A percentile compares a stretch with the other conserved stretches of the same genome.
phyloP scores from a whole-genome alignment of 2,888 invertebrate genomes.

The Pterostichus madidus region DNA sequence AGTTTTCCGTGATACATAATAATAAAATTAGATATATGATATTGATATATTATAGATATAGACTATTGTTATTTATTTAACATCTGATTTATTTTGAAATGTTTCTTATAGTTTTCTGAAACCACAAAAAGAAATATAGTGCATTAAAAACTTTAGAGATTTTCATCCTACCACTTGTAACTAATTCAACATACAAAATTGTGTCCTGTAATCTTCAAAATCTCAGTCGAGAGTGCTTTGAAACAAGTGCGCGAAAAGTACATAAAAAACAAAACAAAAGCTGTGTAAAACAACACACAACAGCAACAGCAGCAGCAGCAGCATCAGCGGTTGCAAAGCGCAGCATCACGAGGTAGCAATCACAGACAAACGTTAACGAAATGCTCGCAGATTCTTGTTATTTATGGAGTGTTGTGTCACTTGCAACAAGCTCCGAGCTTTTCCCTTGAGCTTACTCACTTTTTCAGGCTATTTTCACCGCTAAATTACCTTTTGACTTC shows the following conservation, averaged over 20 bases:
- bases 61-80: too few relatives aligned
- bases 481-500: slow-evolving; percentile 1
- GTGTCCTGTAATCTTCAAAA: slow-evolving; percentile 46
- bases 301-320: background rate
- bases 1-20: too few relatives aligned
- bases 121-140: slow-evolving; percentile 10
- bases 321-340: background rate
- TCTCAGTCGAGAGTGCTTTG: slow-evolving; percentile 39
- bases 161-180: slow-evolving; percentile 13
- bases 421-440: slow-evolving; percentile 6
- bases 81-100: background rate
- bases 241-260: slow-evolving; percentile 40
- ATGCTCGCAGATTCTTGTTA: background rate
- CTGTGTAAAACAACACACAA: slow-evolving; percentile 8
- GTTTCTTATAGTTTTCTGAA: slow-evolving; percentile 1
- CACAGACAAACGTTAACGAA: slow-evolving; percentile 20
- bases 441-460: slow-evolving; percentile 1
- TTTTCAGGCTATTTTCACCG: slow-evolving; percentile 4
- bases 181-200: slow-evolving; percentile 45
- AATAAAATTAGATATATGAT: too few relatives aligned
- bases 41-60: too few relatives aligned
- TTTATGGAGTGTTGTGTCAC: slow-evolving; percentile 7
- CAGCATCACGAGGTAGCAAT: background rate
- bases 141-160: slow-evolving; percentile 34
- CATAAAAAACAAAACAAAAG: slow-evolving; percentile 46